Base-by-base conservation (phyloP, 2,113 vertebrate species). In the Mugil cephalus region DNA sequence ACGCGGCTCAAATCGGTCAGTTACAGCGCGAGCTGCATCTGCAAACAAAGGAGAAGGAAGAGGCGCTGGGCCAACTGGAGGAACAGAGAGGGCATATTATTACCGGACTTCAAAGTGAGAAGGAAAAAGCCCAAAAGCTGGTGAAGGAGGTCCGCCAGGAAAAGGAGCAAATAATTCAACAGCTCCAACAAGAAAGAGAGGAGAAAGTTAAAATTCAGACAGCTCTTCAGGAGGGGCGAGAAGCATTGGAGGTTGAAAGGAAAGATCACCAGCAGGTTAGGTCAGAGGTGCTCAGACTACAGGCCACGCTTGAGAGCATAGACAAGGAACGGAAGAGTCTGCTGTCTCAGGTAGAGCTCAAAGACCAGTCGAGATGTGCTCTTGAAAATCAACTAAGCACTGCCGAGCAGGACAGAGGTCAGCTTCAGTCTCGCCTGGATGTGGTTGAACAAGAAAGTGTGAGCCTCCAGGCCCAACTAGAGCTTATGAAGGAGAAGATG, bases 1-100 rank as follows among this genome's bases (percentile, higher is more conserved):
- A 59, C 30, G 19, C 80, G 45, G 82, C 78, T 60, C 82, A 91
- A 86, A 76, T 95, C 54, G 69, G 50, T 59, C 67, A 65, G 61
- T 76, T 93, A 19, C 84, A 88, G 68, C 77, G 42, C 40, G 85
- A 92, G 83, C 53, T 95, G 10, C 86, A 86, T 68, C 53, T 91
- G 79, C 91, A 93, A 79, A 77, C 45, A 48, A 59, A 75, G 13
- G 80, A 84, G 65, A 87, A 61, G 6, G 77, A 58, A 24, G 77
- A 84, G 10, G 58, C 79, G 12, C 62, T 88, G 81, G 19, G 17
- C 46, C 69, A 71, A 65, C 55, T 91, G 1, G 85, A 87, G 69
- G 72, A 77, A 34, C 81, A 87, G 69, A 74, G 43, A 68, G 56
- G 68, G 60, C 88, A 73, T 34, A 75, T 51, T 70, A 10, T 61